Percentiles rank a stretch among this genome's conserved stretches.
Conservation (phyloP, 2,113 vertebrate species). For the Corythaixoides concolor region DNA sequence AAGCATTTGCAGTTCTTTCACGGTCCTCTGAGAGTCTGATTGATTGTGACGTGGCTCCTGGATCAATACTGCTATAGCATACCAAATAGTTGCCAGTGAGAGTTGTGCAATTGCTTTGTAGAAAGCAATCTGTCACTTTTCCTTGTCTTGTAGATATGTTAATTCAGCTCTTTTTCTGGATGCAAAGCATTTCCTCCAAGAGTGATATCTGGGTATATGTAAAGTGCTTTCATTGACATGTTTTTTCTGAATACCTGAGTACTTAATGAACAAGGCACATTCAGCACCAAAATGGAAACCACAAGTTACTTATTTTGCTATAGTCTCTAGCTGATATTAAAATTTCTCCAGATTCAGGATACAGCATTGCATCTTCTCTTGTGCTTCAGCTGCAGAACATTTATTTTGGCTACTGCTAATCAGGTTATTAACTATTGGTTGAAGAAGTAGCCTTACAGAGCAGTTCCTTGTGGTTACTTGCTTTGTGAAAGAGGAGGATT, state of each 20-base stretch:
- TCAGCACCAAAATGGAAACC: not conserved
- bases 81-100: not conserved
- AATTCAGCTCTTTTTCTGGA: slow-evolving; percentile 20
- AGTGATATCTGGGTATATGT: not conserved
- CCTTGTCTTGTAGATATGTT: not conserved
- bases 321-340: not conserved
- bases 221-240: not conserved
- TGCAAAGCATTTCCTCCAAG: not conserved
- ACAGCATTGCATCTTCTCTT: not conserved
- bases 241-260: not conserved
- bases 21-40: not conserved
- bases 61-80: slow-evolving; percentile 19
- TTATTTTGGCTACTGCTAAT: not conserved
- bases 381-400: not conserved
- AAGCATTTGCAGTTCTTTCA: slow-evolving; percentile 35
- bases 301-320: not conserved
- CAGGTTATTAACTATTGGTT: not conserved
- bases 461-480: not conserved
- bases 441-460: not conserved
- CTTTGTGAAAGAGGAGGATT: not conserved
- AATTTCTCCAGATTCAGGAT: not conserved
- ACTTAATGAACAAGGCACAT: not conserved
- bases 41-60: slow-evolving; percentile 8
- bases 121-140: slow-evolving; percentile 11
- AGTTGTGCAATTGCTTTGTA: not conserved